Evolutionary conservation across 2,888 invertebrate genomes (phyloP), one percentile per base, ranked within the genome.

Genomic region (Lysandra coridon): DNA sequence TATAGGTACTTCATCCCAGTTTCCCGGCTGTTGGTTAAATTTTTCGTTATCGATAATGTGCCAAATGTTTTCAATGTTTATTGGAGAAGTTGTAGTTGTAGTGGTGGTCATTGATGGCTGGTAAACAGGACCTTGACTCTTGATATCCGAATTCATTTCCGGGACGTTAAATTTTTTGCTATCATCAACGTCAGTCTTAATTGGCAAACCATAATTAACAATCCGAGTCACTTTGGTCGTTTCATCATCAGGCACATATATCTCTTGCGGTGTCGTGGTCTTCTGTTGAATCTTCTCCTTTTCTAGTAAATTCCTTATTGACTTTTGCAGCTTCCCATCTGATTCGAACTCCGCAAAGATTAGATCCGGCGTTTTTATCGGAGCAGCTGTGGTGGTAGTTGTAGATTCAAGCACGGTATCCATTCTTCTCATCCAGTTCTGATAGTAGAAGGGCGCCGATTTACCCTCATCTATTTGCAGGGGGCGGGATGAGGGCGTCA

Each of bases 321-420:
- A 92, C 84, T 94, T 94, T 80, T 83, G 85, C 86, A 89, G 88
- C 62, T 86, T 88, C 2, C 83, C 85, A 60, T 89, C 89, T 1
- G 92, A 88, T 84, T 94, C 94, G 80, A 94, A 94, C 83, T 94
- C 94, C 0, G 94, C 94, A 82, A 94, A 94, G 84, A 94, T 94
- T 74, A 94, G 86, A 84, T 94, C 94, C 0, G 93, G 94, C 1
- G 92, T 92, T 80, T 89, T 87, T 53, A 85, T 89, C 6, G 86
- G 83, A 23, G 86, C 84, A 4, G 84, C 84, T 23, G 87, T 87
- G 0, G 88, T 86, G 3, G 81, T 82, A 12, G 85, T 84, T 3
- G 87, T 85, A 23, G 80, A 78, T 53, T 89, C 90, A 49, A 80
- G 81, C 17, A 87, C 88, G 1, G 88, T 78, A 79, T 94, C 94